Percentiles rank a stretch among this genome's conserved stretches.
Evolutionary conservation across 2,888 invertebrate genomes (phyloP).

Genomic region (Eristalinus aeneus): DNA sequence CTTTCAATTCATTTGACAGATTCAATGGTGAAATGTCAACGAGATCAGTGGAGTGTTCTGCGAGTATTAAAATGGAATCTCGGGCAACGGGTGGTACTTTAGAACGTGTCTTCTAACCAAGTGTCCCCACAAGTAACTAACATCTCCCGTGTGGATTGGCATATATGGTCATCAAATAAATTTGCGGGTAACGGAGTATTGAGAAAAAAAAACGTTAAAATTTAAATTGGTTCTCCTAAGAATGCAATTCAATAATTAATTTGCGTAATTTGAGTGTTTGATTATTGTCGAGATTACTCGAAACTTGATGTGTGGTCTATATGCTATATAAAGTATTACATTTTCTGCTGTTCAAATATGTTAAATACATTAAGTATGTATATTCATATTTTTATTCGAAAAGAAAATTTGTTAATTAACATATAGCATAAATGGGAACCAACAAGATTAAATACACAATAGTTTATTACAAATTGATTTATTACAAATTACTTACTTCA

Average conservation of each 20-base stretch:
- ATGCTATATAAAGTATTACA: background rate
- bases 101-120: background rate
- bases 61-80: constrained; percentile 5
- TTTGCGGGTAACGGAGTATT: background rate
- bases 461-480: too few relatives aligned
- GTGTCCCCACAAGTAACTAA: background rate
- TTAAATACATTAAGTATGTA: too few relatives aligned
- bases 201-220: background rate
- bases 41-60: constrained; percentile 20
- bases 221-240: background rate
- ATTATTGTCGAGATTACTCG: background rate
- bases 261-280: background rate
- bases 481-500: too few relatives aligned
- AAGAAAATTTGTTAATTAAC: too few relatives aligned
- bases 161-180: background rate
- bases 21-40: constrained; percentile 52
- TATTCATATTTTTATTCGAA: too few relatives aligned
- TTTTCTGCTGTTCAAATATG: too few relatives aligned
- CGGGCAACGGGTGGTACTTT: background rate
- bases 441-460: too few relatives aligned
- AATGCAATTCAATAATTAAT: background rate
- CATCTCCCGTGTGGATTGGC: background rate
- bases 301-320: background rate
- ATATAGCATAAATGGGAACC: too few relatives aligned
- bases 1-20: constrained; percentile 30